Conservation (phyloP, 2,888 invertebrate genomes). For the Copidosoma aretas region DNA sequence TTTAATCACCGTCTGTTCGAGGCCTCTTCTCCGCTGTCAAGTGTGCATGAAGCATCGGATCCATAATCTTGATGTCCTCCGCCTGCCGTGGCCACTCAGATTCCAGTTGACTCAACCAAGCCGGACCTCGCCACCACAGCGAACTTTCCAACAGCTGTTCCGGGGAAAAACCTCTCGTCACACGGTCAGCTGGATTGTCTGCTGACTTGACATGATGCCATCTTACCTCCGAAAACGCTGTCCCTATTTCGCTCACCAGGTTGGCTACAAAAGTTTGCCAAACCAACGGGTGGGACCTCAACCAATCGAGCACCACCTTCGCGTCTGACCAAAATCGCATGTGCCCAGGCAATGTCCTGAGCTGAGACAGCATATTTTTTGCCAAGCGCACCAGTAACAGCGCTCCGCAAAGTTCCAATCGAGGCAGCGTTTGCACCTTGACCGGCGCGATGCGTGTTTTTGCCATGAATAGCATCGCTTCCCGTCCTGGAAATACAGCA, state of each 20-base stretch:
- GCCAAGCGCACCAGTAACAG: background rate
- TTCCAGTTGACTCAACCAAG: background rate
- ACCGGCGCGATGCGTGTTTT: background rate
- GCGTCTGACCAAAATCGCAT: background rate
- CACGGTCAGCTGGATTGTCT: background rate
- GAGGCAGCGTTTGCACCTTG: background rate
- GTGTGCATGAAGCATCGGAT: background rate
- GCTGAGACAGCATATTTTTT: no score
- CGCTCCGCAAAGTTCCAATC: background rate
- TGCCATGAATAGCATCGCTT: background rate
- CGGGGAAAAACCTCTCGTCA: background rate
- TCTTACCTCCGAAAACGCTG: no score
- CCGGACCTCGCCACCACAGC: slow-evolving; percentile 1
- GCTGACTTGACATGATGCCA: background rate
- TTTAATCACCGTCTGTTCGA: background rate
- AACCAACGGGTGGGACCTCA: background rate
- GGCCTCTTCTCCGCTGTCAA: no score
- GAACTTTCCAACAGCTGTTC: background rate
- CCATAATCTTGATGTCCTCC: background rate
- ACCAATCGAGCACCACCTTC: slow-evolving; percentile 1
- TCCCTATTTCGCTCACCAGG: no score
- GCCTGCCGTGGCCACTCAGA: background rate
- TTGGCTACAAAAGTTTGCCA: slow-evolving; percentile 3
- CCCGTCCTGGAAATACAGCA: background rate
- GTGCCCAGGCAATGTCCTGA: background rate